Conservation (phyloP, 2,888 invertebrate genomes). For the Enchytraeus crypticus region DNA sequence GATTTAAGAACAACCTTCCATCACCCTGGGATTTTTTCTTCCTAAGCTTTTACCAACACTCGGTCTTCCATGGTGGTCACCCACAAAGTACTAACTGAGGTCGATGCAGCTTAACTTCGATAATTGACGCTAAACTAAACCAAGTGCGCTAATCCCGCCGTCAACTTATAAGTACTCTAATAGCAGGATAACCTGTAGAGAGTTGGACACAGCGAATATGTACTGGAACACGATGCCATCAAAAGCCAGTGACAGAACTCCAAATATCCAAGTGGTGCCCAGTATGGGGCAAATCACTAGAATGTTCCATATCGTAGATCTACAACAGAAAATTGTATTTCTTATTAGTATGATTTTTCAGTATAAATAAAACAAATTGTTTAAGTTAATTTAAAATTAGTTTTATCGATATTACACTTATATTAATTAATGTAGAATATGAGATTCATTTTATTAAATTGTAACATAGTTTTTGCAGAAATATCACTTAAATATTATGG, state of each 20-base stretch:
- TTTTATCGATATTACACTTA: neutral
- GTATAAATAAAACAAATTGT: neutral
- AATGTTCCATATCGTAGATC: constrained; percentile 24
- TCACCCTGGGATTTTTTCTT: neutral
- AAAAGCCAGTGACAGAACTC: constrained; percentile 21
- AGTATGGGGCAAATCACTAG: constrained; percentile 25
- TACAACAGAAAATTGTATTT: constrained; percentile 1
- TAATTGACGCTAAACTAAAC: too few relatives aligned
- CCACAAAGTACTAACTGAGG: neutral
- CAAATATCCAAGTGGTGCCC: constrained; percentile 26
- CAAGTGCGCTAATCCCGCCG: too few relatives aligned
- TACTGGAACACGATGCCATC: constrained; percentile 21
- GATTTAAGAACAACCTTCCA: too few relatives aligned
- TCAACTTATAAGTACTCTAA: neutral
- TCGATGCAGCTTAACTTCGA: too few relatives aligned
- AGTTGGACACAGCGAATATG: constrained; percentile 24
- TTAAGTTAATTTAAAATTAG: neutral
- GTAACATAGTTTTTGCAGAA: too few relatives aligned
- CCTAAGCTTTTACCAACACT: neutral
- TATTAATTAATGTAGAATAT: too few relatives aligned
- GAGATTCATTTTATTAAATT: neutral
- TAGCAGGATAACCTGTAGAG: constrained; percentile 17
- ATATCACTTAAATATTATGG: too few relatives aligned
- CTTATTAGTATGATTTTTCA: neutral
- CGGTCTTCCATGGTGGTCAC: neutral